A percentile compares a stretch with the other conserved stretches of the same genome.
phyloP scores from a whole-genome alignment of 2,113 vertebrate genomes.

The Parus major region DNA sequence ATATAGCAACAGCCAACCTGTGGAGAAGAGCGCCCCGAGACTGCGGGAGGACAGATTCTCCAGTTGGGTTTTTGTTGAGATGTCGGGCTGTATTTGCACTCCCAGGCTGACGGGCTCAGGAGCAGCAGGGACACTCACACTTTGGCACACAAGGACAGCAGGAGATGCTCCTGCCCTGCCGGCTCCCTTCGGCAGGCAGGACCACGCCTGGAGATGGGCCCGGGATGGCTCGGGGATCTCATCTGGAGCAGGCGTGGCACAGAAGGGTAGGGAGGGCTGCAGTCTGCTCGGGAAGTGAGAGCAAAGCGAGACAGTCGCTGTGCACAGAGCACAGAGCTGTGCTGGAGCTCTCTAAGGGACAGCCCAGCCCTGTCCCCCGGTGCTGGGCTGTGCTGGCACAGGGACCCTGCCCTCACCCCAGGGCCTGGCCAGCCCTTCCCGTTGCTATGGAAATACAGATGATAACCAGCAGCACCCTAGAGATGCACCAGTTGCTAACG shows the following conservation, averaged over 20 bases:
- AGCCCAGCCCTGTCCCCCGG: neutral
- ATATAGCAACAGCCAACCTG: neutral
- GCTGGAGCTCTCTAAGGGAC: neutral
- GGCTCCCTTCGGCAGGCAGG: accelerated
- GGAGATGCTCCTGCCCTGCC: neutral
- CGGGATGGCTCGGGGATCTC: accelerated
- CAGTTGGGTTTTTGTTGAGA: accelerated
- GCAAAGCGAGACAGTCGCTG: accelerated
- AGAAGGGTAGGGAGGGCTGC: neutral
- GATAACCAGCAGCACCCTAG: neutral
- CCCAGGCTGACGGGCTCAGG: neutral
- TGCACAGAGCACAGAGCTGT: neutral
- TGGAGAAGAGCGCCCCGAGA: neutral
- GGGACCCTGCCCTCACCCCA: neutral
- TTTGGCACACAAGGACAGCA: accelerated
- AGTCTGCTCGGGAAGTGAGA: neutral
- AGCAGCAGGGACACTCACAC: accelerated
- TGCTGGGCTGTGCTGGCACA: neutral
- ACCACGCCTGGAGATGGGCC: accelerated
- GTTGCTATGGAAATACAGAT: neutral
- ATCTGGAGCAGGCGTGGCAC: accelerated
- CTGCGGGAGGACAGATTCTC: neutral
- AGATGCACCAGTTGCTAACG: neutral
- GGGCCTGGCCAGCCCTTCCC: accelerated
- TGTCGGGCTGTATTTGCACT: neutral